Base-by-base conservation (phyloP, 2,888 invertebrate genomes). In the Sesia apiformis region DNA sequence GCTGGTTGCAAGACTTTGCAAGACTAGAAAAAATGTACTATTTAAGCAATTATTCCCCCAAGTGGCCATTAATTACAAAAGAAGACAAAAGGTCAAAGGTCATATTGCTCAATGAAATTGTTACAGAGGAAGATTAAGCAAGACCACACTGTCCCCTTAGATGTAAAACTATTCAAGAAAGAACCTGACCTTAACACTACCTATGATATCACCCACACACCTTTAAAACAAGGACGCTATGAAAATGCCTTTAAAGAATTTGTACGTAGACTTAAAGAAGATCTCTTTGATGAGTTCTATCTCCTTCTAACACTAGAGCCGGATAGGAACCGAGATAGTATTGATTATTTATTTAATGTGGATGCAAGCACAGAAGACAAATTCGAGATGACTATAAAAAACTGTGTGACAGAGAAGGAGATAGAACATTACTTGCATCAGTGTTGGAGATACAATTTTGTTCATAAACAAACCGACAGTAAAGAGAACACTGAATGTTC, bases 351-450 rank as follows among this genome's bases (percentile, higher is more conserved):
- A 4, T 58, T 72, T 38, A 81, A 81, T 56, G 69, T 83, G 3
- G 69, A 85, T 59, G 82, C 83, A 0, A 84, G 84, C 55, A 85
- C 85, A 0, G 88, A 88, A 49, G 85, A 85, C 57, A 88, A 87
- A 55, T 77, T 85, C 63, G 84, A 85, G 52, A 64, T 73, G 63
- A 74, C 82, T 0, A 71, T 84, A 3, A 78, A 75, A 51, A 72
- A 70, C 56, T 62, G 73, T 1, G 75, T 74, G 1, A 75, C 81
- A 0, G 79, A 83, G 60, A 84, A 86, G 4, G 87, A 89, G 57
- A 70, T 88, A 3, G 84, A 86, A 54, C 78, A 80, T 56, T 85
- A 87, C 58, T 63, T 87, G 53, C 78, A 78, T 61, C 84, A 84
- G 50, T 86, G 87, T 53, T 89, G 88, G 88, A 73, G 79, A 56